A percentile compares a stretch with the other conserved stretches of the same genome.
These are phyloP conservation scores for Uloborus plumipes DNA, from an alignment of 2,888 invertebrate species.

Conservation along the genomic window DNA sequence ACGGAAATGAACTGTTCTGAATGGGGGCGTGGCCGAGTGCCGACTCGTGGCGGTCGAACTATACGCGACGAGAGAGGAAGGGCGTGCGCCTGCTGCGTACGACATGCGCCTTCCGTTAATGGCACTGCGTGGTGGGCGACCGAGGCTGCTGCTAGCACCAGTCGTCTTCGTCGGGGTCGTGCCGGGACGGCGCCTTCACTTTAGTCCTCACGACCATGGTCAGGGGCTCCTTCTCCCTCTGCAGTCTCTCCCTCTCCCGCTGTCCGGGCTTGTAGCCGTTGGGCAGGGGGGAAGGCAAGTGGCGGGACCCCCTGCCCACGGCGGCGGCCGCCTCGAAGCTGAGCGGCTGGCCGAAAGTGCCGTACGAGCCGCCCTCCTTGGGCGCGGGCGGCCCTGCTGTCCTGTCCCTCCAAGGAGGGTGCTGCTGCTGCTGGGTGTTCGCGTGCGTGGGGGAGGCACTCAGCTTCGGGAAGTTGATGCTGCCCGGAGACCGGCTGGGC, in stretches of 20 bases:
- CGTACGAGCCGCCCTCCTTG: slow-evolving; percentile 8
- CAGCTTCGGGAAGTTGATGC: slow-evolving; percentile 90
- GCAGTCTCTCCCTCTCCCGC: slow-evolving; percentile 41
- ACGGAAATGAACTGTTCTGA: too few relatives aligned
- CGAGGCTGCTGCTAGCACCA: slow-evolving; percentile 63
- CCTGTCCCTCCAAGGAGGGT: slow-evolving; percentile 57
- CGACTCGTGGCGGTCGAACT: too few relatives aligned
- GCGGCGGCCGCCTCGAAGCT: slow-evolving; percentile 86
- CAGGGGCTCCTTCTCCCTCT: slow-evolving; percentile 35
- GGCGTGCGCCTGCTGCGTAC: background rate
- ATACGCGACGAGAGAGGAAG: too few relatives aligned
- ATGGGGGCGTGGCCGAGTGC: too few relatives aligned
- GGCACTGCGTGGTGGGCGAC: slow-evolving; percentile 37
- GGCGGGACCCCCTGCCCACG: slow-evolving; percentile 80
- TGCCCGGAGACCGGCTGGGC: slow-evolving; percentile 69
- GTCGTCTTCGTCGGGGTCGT: slow-evolving; percentile 64
- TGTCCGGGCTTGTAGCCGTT: slow-evolving; percentile 80
- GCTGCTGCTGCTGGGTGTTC: slow-evolving; percentile 65
- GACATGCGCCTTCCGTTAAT: slow-evolving; percentile 33
- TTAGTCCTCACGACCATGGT: slow-evolving; percentile 58
- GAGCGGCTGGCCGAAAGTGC: slow-evolving; percentile 72
- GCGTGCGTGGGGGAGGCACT: slow-evolving; percentile 93
- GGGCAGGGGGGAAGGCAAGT: slow-evolving; percentile 82
- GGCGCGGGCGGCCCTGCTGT: slow-evolving; percentile 37
- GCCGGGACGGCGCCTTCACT: slow-evolving; percentile 32